These are phyloP conservation scores for Buceros bicornis DNA, from an alignment of 2,797 vertebrate species.

Conservation along the genomic window DNA sequence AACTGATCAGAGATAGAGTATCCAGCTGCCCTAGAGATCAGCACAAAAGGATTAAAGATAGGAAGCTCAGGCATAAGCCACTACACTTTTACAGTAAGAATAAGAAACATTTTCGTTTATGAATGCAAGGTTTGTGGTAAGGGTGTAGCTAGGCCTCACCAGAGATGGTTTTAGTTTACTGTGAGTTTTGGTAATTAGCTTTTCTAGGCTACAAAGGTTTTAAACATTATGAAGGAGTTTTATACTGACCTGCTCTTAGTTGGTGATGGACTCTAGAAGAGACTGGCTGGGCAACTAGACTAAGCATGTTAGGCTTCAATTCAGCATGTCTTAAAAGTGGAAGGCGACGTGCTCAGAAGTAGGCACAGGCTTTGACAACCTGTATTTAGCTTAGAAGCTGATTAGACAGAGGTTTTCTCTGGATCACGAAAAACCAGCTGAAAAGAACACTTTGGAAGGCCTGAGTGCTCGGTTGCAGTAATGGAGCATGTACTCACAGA, in stretches of 20 bases:
- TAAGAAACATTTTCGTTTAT: not conserved
- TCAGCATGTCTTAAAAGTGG: not conserved
- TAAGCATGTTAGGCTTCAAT: not conserved
- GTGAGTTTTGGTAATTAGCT: not conserved
- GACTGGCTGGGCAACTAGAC: not conserved
- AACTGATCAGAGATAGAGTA: not conserved
- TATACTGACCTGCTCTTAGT: not conserved
- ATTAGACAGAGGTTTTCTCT: not conserved
- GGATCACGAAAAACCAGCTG: not conserved
- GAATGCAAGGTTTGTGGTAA: not conserved
- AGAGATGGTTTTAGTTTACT: not conserved
- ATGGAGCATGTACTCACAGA: not conserved
- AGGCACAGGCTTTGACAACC: not conserved
- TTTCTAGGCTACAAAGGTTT: not conserved
- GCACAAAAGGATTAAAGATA: not conserved
- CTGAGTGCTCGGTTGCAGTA: not conserved
- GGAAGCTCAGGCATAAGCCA: not conserved
- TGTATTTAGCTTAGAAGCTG: not conserved
- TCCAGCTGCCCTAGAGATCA: conserved; percentile 1
- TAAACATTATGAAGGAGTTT: not conserved
- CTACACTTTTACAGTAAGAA: not conserved
- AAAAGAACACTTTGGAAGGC: not conserved
- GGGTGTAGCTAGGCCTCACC: not conserved
- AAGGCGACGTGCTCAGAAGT: not conserved
- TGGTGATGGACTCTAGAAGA: not conserved